Percentiles rank a stretch among this genome's conserved stretches.
Evolutionary conservation across 2,797 vertebrate species (phyloP).

Genomic region (Poecilia picta): DNA sequence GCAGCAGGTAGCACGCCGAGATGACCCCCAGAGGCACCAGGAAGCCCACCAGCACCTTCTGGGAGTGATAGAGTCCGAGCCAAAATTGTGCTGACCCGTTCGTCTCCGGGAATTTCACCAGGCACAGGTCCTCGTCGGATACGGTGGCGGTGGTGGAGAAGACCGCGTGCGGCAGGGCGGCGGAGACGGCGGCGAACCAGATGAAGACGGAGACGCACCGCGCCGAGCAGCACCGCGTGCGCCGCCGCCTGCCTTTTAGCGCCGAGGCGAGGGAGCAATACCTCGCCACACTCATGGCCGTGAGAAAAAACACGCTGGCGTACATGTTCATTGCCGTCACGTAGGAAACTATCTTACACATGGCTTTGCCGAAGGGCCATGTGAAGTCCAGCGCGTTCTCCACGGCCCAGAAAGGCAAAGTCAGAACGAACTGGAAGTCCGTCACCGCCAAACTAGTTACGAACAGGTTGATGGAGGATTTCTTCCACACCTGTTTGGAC

Average conservation of each 20-base stretch:
- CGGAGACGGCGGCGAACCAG: conserved; percentile 86
- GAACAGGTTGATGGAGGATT: conserved; percentile 93
- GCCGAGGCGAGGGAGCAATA: conserved; percentile 92
- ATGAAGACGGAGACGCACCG: conserved; percentile 83
- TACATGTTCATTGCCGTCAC: conserved; percentile 98
- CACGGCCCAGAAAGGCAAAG: conserved; percentile 95
- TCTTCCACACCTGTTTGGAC: conserved; percentile 90
- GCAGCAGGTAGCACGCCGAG: conserved; percentile 88
- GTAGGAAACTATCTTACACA: conserved; percentile 94
- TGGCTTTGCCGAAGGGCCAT: conserved; percentile 92
- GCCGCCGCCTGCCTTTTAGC: conserved; percentile 78
- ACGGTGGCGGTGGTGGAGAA: conserved; percentile 91
- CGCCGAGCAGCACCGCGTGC: conserved; percentile 74
- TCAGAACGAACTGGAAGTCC: conserved; percentile 95
- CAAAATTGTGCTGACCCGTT: conserved; percentile 87
- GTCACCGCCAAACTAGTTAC: conserved; percentile 93
- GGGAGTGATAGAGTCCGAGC: conserved; percentile 92
- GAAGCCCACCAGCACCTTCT: conserved; percentile 94
- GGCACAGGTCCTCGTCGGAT: conserved; percentile 89
- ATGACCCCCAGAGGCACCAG: conserved; percentile 87
- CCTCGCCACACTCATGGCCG: conserved; percentile 92
- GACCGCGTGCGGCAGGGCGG: conserved; percentile 89
- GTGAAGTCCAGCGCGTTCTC: conserved; percentile 95
- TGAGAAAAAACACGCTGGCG: conserved; percentile 96
- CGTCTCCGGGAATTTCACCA: conserved; percentile 89